Evolutionary conservation across 2,888 invertebrate genomes (phyloP).

Genomic region (Caenorhabditis sinica): DNA sequence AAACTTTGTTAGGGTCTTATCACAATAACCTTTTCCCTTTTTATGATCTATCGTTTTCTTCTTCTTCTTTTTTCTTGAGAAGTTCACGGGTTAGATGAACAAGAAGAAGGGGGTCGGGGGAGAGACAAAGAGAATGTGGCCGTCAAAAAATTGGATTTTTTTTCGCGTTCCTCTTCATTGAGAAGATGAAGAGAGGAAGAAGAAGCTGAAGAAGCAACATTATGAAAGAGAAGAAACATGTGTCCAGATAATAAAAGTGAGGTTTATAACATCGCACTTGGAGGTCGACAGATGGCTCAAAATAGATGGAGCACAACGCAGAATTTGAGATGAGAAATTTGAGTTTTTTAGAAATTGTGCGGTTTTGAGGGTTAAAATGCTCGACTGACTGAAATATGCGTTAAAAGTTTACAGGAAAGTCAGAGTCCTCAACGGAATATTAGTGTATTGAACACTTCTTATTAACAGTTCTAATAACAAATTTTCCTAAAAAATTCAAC

Average conservation of each 20-base stretch:
- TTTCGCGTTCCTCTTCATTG: constrained; percentile 5
- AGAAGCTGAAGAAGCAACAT: constrained; percentile 17
- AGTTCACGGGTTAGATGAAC: constrained; percentile 33
- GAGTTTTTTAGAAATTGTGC: no score
- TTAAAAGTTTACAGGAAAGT: no score
- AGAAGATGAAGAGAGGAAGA: not conserved
- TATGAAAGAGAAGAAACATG: constrained; percentile 2
- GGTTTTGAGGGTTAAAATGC: not conserved
- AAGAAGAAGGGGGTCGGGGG: constrained; percentile 5
- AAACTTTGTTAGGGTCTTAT: constrained; percentile 12
- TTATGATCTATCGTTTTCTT: constrained; percentile 51
- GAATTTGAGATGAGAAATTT: no score
- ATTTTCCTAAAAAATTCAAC: not conserved
- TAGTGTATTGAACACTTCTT: no score
- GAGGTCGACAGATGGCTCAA: constrained; percentile 1
- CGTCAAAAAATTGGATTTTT: constrained; percentile 16
- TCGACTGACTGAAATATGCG: no score
- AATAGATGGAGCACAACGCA: no score
- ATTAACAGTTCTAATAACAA: not conserved
- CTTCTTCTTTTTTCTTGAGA: not conserved
- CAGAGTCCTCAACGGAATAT: no score
- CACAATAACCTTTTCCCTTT: constrained; percentile 36
- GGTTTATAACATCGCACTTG: constrained; percentile 18
- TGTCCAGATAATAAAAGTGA: constrained; percentile 15
- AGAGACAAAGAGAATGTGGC: constrained; percentile 27